Conservation (phyloP, 2,797 vertebrate species). For the Adrianichthys oophorus region DNA sequence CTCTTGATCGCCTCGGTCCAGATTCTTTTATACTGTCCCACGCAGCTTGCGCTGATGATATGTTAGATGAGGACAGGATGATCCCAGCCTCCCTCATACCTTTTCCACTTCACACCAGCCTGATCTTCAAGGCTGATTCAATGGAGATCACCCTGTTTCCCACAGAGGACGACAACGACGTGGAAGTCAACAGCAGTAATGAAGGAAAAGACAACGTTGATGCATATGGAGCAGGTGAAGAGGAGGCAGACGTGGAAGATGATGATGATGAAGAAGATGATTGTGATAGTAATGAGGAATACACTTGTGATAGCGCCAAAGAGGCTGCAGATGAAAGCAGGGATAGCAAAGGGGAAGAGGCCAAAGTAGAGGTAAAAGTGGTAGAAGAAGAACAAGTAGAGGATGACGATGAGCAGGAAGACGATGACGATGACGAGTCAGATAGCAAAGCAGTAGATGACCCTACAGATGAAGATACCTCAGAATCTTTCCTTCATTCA, state of each 20-base stretch:
- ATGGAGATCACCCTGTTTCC: constrained; percentile 90
- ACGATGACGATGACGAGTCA: constrained; percentile 55
- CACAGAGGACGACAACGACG: constrained; percentile 78
- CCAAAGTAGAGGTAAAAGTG: constrained; percentile 68
- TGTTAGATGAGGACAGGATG: constrained; percentile 80
- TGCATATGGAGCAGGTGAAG: constrained; percentile 81
- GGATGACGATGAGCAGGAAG: constrained; percentile 39
- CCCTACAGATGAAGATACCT: constrained; percentile 85
- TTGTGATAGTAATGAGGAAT: constrained; percentile 30
- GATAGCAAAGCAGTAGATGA: constrained; percentile 65
- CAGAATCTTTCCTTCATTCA: constrained; percentile 90
- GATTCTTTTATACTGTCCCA: constrained; percentile 73
- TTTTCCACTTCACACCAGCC: constrained; percentile 89
- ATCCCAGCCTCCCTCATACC: constrained; percentile 90
- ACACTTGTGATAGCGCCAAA: constrained; percentile 28
- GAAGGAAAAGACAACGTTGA: constrained; percentile 71
- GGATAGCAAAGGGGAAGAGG: constrained; percentile 54
- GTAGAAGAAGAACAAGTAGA: constrained; percentile 55
- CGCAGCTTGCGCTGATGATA: constrained; percentile 69
- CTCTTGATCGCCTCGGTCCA: constrained; percentile 65
- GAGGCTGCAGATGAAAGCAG: constrained; percentile 43
- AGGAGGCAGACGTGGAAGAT: constrained; percentile 82
- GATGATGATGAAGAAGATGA: constrained; percentile 73
- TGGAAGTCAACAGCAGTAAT: constrained; percentile 55
- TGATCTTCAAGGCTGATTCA: constrained; percentile 92